Percentiles rank a stretch among this genome's conserved stretches.
phyloP scores from a whole-genome alignment of 2,113 vertebrate genomes.

The Nothocercus nigrocapillus region DNA sequence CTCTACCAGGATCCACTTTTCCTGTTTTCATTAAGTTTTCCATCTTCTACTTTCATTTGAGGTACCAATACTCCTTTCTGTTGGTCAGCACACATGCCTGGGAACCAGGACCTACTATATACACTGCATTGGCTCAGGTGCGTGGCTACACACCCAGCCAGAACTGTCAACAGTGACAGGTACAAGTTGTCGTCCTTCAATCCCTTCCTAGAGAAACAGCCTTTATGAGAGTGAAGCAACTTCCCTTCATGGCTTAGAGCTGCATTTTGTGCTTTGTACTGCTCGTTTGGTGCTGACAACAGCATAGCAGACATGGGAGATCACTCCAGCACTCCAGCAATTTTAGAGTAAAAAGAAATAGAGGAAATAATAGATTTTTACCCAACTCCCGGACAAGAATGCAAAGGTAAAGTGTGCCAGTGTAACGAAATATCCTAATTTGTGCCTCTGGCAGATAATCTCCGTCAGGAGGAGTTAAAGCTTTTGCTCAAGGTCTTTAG shows the following conservation, averaged over 20 bases:
- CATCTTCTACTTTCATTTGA: background rate
- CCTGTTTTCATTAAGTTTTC: no score
- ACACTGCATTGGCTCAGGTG: no score
- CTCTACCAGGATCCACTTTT: no score
- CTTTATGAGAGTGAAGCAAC: background rate
- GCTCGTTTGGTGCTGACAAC: background rate
- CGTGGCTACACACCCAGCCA: background rate
- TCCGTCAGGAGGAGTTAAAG: background rate
- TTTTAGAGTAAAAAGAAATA: background rate
- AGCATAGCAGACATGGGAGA: background rate
- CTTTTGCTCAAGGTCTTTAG: background rate
- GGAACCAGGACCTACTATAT: background rate
- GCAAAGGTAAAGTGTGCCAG: background rate
- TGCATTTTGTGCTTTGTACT: background rate
- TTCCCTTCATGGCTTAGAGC: background rate
- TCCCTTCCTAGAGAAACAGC: background rate
- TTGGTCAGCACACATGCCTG: background rate
- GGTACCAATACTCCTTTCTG: background rate
- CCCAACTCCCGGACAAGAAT: background rate
- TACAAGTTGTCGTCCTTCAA: background rate
- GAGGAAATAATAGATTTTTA: background rate
- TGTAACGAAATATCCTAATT: background rate
- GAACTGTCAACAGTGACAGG: background rate
- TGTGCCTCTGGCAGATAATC: background rate
- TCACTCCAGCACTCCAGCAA: background rate